Base-by-base conservation (phyloP, 2,888 invertebrate genomes). In the Unio delphinus region DNA sequence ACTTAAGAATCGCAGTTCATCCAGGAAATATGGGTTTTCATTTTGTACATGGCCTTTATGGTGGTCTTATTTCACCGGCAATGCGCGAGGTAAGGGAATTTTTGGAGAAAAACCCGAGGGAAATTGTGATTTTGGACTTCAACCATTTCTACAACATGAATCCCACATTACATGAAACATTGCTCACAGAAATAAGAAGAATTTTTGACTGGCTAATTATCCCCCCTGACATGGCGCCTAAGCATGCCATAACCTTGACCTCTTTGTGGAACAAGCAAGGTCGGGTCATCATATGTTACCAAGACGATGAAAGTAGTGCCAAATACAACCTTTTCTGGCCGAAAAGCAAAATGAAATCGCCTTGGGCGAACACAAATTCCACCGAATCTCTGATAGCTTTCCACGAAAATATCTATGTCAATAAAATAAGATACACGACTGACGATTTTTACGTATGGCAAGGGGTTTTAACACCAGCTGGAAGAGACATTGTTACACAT, bases 121-220 rank as follows among this genome's bases (percentile, higher is more conserved):
- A 96, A 91, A 82, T 95, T 17, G 92, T 96, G 0, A 92, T 96
- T 55, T 89, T 96, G 64, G 96, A 96, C 87, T 94, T 94, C 86
- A 95, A 95, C 89, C 95, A 95, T 90, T 95, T 96, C 89, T 95
- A 95, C 86, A 92, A 92, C 0, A 93, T 96, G 88, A 91, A 91
- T 5, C 89, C 91, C 0, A 86, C 89, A 4, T 93, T 94, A 82
- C 96, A 96, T 83, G 90, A 91, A 17, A 90, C 90, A 69, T 90
- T 96, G 18, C 92, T 94, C 65, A 89, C 91, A 18, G 90, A 92
- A 65, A 70, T 95, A 4, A 90, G 92, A 30, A 90, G 90, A 60
- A 90, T 92, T 60, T 94, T 93, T 82, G 92, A 92, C 0, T 86
- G 90, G 0, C 92, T 92, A 82, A 87, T 95, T n/a, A 93, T 94